Evolutionary conservation across 2,888 invertebrate genomes (phyloP).

Genomic region (Romanomermis culicivorax): DNA sequence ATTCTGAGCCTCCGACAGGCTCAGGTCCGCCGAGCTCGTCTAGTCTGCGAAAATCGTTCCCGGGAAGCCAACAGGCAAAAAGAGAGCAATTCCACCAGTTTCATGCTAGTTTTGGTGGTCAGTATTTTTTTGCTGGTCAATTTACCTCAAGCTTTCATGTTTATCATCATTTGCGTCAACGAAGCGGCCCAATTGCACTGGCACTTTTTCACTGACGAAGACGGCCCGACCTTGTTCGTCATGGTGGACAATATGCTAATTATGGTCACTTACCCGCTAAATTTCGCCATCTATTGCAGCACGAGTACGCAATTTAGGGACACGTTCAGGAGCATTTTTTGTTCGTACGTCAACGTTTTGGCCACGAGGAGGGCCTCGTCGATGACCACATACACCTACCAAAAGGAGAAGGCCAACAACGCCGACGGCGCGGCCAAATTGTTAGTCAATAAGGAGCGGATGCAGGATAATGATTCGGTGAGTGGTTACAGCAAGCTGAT

Average conservation of each 20-base stretch:
- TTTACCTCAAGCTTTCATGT: conserved; percentile 30
- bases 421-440: not conserved
- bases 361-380: not conserved
- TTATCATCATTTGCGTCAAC: conserved; percentile 18
- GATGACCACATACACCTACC: not conserved
- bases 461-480: not conserved
- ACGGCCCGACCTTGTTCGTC: conserved; percentile 20
- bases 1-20: conserved; percentile 65
- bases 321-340: conserved; percentile 60
- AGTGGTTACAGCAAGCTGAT: too few species aligned
- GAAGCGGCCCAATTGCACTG: not conserved
- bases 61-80: conserved; percentile 24
- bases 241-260: conserved; percentile 50
- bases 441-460: not conserved
- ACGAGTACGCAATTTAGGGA: conserved; percentile 84
- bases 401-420: not conserved
- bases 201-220: conserved; percentile 17
- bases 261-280: conserved; percentile 63
- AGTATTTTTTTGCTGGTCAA: conserved; percentile 35
- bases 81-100: conserved; percentile 28
- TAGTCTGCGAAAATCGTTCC: conserved; percentile 31
- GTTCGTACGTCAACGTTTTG: conserved; percentile 11
- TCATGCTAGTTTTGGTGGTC: conserved; percentile 34
- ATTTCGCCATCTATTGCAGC: conserved; percentile 84
- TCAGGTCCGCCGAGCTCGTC: conserved; percentile 50